phyloP scores from a whole-genome alignment of 2,888 invertebrate species.

The Coenonympha glycerion region DNA sequence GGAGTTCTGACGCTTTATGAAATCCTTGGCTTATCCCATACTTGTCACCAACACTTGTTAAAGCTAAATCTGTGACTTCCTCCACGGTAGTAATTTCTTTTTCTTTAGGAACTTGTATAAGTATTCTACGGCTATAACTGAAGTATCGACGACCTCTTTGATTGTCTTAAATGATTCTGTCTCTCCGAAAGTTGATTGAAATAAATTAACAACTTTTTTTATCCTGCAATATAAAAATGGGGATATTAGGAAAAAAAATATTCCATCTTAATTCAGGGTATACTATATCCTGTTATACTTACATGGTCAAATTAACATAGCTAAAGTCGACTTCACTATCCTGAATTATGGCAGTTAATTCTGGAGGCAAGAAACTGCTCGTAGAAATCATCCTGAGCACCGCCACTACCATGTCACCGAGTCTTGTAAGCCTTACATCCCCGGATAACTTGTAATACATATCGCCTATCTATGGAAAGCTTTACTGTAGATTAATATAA shows the following conservation, averaged over 20 bases:
- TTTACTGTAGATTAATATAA: slow-evolving; percentile 17
- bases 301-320: slow-evolving; percentile 59
- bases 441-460: slow-evolving; percentile 69
- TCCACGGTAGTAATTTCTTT: slow-evolving; percentile 30
- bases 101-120: slow-evolving; percentile 44
- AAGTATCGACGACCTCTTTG: slow-evolving; percentile 44
- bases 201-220: slow-evolving; percentile 50
- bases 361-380: slow-evolving; percentile 65
- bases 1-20: slow-evolving; percentile 32
- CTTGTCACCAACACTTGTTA: slow-evolving; percentile 26
- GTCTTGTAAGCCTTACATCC: slow-evolving; percentile 55
- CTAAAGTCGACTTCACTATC: slow-evolving; percentile 49
- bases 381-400: slow-evolving; percentile 59
- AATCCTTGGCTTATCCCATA: slow-evolving; percentile 26
- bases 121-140: slow-evolving; percentile 45
- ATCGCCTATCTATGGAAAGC: slow-evolving; percentile 50
- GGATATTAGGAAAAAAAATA: not conserved
- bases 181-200: slow-evolving; percentile 58
- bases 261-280: not conserved
- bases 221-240: slow-evolving; percentile 45
- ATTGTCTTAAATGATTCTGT: slow-evolving; percentile 52
- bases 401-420: slow-evolving; percentile 61
- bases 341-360: slow-evolving; percentile 46
- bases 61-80: slow-evolving; percentile 22
- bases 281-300: slow-evolving; percentile 35